Base-by-base conservation (phyloP, 2,888 invertebrate species). In the Deilephila porcellus region DNA sequence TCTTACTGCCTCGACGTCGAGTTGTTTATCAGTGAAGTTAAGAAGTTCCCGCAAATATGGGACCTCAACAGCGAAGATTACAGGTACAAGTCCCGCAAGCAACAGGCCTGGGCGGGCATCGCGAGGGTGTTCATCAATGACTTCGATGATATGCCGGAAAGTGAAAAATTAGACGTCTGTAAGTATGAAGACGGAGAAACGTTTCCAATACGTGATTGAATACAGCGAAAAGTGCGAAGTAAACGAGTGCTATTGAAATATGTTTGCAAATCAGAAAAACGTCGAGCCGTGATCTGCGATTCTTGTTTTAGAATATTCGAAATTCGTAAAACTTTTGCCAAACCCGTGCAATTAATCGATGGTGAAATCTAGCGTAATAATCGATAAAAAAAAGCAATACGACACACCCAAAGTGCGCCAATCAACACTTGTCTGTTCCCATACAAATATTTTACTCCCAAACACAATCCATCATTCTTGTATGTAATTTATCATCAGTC, bases 21-120 rank as follows among this genome's bases (percentile, higher is more conserved):
- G 76, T 77, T 79, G 72, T 92, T 93, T 77, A 92, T 93, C 74
- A 82, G 82, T 78, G 92, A 92, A 88, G 87, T 93, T 79, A 83
- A 88, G 81, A 91, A 89, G 73, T 83, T 86, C 64, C 90, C 90
- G 11, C 88, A 85, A 75, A 81, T 93, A 77, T 93, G 93, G 93
- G 86, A 91, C 76, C 74, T 86, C 45, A 85, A 84, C 70, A 80
- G 83, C 77, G 89, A 90, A 72, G 88, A 88, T 32, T 81, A 86
- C 75, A 83, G 88, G 70, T 81, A 81, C 73, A 86, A 84, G 75
- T 78, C 72, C 63, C 85, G 82, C 60, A 91, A 91, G 70, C 84
- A 86, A 60, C 78, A 81, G 19, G 93, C 93, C 6, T 93, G 93
- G 93, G 78, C 79, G 0, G 83, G 87, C 25, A 83, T 93, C 62